These are phyloP conservation scores for Glomeris maerens DNA, from an alignment of 1,140 invertebrate species.

Conservation along the genomic window DNA sequence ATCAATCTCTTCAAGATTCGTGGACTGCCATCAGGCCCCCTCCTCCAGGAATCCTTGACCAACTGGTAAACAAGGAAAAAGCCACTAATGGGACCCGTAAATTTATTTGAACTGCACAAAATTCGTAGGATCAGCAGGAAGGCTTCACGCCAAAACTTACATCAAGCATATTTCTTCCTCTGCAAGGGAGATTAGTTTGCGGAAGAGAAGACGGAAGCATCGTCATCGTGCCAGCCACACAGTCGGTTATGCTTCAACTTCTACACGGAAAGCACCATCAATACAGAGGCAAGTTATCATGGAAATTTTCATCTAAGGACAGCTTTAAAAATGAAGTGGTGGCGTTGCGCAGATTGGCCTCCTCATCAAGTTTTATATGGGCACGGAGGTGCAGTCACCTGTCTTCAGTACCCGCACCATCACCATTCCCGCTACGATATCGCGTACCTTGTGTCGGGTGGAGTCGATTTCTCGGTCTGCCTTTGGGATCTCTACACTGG, in stretches of 20 bases:
- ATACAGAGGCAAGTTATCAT: constrained; percentile 48
- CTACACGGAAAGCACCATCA: constrained; percentile 80
- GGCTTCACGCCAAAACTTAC: constrained; percentile 56
- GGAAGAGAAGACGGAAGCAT: constrained; percentile 92
- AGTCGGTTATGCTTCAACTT: constrained; percentile 85
- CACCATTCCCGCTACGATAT: constrained; percentile 85
- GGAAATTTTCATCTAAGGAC: too few species aligned
- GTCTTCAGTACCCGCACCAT: constrained; percentile 86
- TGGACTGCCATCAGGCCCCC: constrained; percentile 74
- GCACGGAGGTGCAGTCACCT: constrained; percentile 87
- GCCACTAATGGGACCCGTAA: too few species aligned
- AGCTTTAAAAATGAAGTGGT: not conserved
- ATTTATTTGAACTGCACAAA: too few species aligned
- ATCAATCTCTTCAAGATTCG: constrained; percentile 61
- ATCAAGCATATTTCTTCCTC: constrained; percentile 80
- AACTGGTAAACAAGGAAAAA: too few species aligned
- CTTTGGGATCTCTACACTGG: constrained; percentile 93
- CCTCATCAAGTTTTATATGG: constrained; percentile 75
- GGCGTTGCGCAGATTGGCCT: constrained; percentile 55
- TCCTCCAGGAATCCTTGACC: constrained; percentile 80
- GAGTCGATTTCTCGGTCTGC: constrained; percentile 93
- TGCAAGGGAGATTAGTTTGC: constrained; percentile 82
- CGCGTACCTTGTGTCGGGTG: constrained; percentile 80
- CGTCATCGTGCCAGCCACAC: constrained; percentile 89
- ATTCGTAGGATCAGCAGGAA: constrained; percentile 26